phyloP scores from a whole-genome alignment of 2,113 vertebrate genomes.

The Mugil cephalus region DNA sequence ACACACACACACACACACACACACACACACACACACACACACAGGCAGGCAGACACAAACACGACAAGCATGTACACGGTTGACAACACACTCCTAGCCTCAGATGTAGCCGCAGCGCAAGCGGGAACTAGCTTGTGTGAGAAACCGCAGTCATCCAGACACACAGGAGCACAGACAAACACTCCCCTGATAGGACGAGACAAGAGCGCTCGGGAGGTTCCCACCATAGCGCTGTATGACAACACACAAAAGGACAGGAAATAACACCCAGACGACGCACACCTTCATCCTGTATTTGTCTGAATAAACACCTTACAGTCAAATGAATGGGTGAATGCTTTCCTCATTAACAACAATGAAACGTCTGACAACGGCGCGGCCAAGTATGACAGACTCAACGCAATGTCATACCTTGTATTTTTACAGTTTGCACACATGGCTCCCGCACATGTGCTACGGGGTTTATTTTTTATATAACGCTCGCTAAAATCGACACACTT shows the following conservation, averaged over 20 bases:
- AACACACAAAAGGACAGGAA: constrained; percentile 75
- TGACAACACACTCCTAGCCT: constrained; percentile 35
- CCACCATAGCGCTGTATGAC: constrained; percentile 66
- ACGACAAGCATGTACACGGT: background rate
- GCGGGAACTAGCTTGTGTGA: constrained; percentile 68
- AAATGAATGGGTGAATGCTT: constrained; percentile 67
- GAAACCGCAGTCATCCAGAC: constrained; percentile 55
- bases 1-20: constrained; percentile 47
- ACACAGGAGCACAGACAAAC: constrained; percentile 57
- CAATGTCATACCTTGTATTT: constrained; percentile 17
- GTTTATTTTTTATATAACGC: no score
- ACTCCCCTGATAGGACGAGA: constrained; percentile 51
- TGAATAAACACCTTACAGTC: constrained; percentile 58
- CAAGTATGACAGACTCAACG: constrained; percentile 16
- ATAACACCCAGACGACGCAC: constrained; percentile 63
- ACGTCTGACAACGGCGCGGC: constrained; percentile 30
- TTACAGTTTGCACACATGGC: constrained; percentile 5
- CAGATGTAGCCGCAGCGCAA: constrained; percentile 59
- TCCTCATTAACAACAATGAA: constrained; percentile 42
- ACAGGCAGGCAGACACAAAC: constrained; percentile 36
- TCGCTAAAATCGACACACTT: background rate
- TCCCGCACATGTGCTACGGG: background rate
- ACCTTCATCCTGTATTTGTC: constrained; percentile 70
- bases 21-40: constrained; percentile 41
- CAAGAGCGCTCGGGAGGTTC: constrained; percentile 49